These are phyloP conservation scores for Barnardius zonarius DNA, from an alignment of 2,113 vertebrate species.

Conservation along the genomic window DNA sequence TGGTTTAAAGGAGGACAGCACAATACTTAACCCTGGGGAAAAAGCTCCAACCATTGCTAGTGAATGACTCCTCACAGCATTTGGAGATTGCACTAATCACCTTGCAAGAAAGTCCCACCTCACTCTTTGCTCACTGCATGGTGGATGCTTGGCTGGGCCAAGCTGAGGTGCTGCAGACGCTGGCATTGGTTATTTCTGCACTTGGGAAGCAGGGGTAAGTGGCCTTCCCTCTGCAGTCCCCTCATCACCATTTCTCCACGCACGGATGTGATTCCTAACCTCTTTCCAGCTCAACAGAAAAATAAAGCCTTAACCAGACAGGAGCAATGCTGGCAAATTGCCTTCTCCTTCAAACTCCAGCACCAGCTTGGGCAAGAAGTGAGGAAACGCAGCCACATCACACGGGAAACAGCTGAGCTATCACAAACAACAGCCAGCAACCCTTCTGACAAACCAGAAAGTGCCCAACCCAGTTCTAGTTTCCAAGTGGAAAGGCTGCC, in stretches of 20 bases:
- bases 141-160: not conserved
- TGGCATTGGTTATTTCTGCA: not conserved
- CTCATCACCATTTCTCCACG: not conserved
- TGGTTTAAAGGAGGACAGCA: not conserved
- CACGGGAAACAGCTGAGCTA: slow-evolving; percentile 17
- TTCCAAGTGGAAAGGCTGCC: not conserved
- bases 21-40: not conserved
- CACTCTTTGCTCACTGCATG: fast-evolving
- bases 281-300: not conserved
- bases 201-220: not conserved
- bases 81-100: not conserved
- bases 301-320: not conserved
- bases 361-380: not conserved
- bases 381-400: not conserved
- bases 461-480: not conserved
- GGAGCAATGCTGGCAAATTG: not conserved
- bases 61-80: not conserved
- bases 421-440: not conserved
- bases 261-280: not conserved
- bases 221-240: not conserved
- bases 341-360: not conserved
- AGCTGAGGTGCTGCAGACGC: not conserved
- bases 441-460: not conserved
- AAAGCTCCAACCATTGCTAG: fast-evolving
- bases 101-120: not conserved